A percentile compares a stretch with the other conserved stretches of the same genome.
Evolutionary conservation across 1,140 invertebrate genomes (phyloP).

Genomic region (Drosophila oshimai): DNA sequence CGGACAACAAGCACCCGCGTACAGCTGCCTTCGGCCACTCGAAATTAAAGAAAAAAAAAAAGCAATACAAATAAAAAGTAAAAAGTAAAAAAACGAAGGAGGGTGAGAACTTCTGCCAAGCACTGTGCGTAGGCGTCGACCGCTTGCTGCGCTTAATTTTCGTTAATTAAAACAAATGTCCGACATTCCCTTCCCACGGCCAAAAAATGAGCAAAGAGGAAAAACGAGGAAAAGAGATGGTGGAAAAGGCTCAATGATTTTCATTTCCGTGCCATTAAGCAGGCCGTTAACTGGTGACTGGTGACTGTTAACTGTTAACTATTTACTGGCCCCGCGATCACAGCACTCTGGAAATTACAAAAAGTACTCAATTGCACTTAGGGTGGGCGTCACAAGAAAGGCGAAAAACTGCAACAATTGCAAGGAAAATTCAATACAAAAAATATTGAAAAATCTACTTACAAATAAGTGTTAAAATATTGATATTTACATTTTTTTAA

Average conservation of each 20-base stretch:
- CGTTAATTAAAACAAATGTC: constrained; percentile 78
- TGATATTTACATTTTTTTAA: too few relatives aligned
- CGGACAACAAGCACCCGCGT: constrained; percentile 65
- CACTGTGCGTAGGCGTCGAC: constrained; percentile 21
- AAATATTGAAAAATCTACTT: background rate
- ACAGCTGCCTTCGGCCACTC: constrained; percentile 23
- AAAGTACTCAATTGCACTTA: constrained; percentile 19
- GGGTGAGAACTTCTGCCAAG: constrained; percentile 9
- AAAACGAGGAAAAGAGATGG: constrained; percentile 10
- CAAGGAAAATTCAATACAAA: background rate
- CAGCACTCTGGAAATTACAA: constrained; percentile 24
- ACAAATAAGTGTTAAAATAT: too few relatives aligned
- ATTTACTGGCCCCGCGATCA: background rate
- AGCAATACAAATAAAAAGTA: background rate
- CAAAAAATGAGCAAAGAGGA: background rate
- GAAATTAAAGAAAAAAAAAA: background rate
- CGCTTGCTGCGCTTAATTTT: constrained; percentile 70
- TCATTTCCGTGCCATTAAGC: constrained; percentile 74
- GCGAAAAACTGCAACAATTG: background rate
- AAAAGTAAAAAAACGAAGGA: background rate
- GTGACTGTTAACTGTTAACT: too few relatives aligned
- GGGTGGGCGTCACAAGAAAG: background rate
- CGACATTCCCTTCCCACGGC: constrained; percentile 3
- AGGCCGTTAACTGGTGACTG: constrained; percentile 41
- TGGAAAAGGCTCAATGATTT: constrained; percentile 53